Base-by-base conservation (phyloP, 2,797 vertebrate genomes). In the Chaetodon trifasciatus region DNA sequence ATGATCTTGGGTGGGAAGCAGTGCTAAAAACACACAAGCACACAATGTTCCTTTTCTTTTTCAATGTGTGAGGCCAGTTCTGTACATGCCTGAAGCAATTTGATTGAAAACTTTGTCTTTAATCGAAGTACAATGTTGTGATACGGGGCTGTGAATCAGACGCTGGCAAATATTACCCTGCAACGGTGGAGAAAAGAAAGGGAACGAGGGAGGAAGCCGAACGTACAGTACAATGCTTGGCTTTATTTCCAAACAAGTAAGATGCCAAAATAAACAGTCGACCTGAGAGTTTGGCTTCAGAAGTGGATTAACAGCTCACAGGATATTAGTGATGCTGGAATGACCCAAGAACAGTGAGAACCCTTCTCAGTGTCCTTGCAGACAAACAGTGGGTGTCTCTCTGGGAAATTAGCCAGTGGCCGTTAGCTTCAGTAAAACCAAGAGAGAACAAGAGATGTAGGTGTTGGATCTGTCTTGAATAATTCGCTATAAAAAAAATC, bases 171-270 rank as follows among this genome's bases (percentile, higher is more conserved):
- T 13, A 46, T 68, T 56, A 24, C 44, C 52, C 23, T 23, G 82
- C 52, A 69, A 74, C 67, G 70, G 57, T 3, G 1, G 46, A 57
- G 37, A 8, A 21, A 56, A 62, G 15, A 42, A 12, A 49, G 72
- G 60, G 23, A 60, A 64, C 47, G 19, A 56, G 23, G 17, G 42
- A 75, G 40, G 49, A 56, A 49, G 39, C 23, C 19, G 39, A 39
- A 52, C 35, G 80, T 55, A 86, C 77, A 88, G 80, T 53, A 86
- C 77, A 88, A 79, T 70, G 81, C 52, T 24, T 40, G 63, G 74
- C 74, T 85, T 78, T 75, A 70, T 85, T 76, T 74, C 64, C 40
- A 23, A 42, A 44, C 60, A 24, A 32, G 78, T 32, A 0, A 23
- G 64, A 76, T 13, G 84, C 69, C 74, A 88, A 70, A 70, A 77